Conservation (phyloP, 2,797 vertebrate genomes). For the Phoeniculus purpureus region DNA sequence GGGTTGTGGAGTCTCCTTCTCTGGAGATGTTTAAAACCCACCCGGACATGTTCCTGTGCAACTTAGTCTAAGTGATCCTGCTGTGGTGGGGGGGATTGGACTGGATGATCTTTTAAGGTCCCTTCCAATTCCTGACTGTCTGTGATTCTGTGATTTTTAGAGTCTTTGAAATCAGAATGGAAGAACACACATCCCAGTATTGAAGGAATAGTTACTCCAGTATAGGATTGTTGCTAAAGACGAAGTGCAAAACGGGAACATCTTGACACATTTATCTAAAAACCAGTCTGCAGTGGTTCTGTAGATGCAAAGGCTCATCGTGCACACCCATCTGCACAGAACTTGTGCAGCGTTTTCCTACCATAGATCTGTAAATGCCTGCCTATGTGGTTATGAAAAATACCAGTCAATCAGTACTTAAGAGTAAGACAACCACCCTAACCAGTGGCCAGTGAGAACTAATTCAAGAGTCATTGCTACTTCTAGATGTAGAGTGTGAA, state of each 20-base stretch:
- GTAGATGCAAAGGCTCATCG: neutral
- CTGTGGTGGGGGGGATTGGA: too few species aligned
- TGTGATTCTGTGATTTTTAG: neutral
- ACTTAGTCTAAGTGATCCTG: too few species aligned
- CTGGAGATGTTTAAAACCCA: too few species aligned
- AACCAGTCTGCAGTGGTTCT: neutral
- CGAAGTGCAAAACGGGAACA: neutral
- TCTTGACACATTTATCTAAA: neutral
- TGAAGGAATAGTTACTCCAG: neutral
- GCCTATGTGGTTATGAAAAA: neutral
- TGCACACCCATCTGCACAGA: rapidly evolving
- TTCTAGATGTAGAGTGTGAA: neutral
- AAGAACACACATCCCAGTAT: neutral
- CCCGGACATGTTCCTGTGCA: too few species aligned
- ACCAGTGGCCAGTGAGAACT: neutral
- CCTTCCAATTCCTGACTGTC: too few species aligned
- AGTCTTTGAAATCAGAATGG: neutral
- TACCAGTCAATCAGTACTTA: neutral
- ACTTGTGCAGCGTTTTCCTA: neutral
- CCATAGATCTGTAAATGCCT: neutral
- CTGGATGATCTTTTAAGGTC: too few species aligned
- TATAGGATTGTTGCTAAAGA: neutral
- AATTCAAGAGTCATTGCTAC: neutral
- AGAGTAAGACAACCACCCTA: neutral
- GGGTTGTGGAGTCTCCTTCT: too few species aligned